These are phyloP conservation scores for Ophion ventricosus DNA, from an alignment of 2,888 invertebrate genomes.

Conservation along the genomic window DNA sequence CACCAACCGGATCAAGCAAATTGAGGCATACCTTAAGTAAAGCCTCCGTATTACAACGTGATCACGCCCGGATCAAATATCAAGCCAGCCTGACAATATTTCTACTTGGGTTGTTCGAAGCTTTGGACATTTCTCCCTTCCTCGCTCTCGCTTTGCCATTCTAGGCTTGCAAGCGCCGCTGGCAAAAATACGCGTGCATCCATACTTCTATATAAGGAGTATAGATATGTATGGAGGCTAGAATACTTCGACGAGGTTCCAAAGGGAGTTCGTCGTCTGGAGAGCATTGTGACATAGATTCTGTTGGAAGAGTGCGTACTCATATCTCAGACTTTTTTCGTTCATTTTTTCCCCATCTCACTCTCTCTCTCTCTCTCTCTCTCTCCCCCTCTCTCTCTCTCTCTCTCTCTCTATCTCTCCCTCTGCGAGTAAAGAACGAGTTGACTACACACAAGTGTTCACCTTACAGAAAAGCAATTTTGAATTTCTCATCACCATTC, in stretches of 20 bases:
- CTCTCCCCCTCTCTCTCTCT: not conserved
- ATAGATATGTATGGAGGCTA: not conserved
- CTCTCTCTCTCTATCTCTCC: not conserved
- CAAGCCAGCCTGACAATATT: no score
- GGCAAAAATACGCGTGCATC: constrained; percentile 41
- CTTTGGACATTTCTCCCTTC: constrained; percentile 42
- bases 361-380: no score
- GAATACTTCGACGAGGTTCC: constrained; percentile 44
- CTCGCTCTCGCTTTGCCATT: constrained; percentile 11
- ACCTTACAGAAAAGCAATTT: no score
- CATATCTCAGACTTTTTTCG: constrained; percentile 38
- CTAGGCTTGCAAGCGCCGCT: constrained; percentile 15
- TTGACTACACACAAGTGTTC: no score
- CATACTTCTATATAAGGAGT: not conserved
- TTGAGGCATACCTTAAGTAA: no score
- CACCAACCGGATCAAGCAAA: no score
- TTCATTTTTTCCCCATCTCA: not conserved
- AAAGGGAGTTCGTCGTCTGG: constrained; percentile 10
- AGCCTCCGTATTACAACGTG: no score
- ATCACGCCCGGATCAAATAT: no score
- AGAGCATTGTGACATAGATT: constrained; percentile 20
- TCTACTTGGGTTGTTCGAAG: no score
- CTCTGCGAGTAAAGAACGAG: no score
- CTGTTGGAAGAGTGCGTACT: constrained; percentile 31
- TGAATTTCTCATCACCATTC: no score